Evolutionary conservation across 2,113 vertebrate genomes (phyloP), one percentile per base, ranked within the genome.

Genomic region (Otus sunia): DNA sequence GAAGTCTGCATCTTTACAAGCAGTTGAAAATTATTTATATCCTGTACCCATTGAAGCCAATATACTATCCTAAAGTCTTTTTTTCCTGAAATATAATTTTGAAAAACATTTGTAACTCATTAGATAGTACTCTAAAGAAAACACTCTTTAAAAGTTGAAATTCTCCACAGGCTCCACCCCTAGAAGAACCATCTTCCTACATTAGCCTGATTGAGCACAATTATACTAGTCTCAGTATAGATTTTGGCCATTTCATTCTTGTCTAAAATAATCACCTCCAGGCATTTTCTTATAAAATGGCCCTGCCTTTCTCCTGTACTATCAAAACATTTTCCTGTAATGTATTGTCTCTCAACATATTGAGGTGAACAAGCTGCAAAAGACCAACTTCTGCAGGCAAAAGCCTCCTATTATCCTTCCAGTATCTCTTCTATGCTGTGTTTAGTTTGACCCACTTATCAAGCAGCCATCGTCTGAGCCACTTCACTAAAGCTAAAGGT

Each of bases 401-500:
- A 86, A 87, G 56, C 68, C 49, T 91, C 39, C 56, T 78, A 2
- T 73, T 83, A 79, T 71, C 59, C 53, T 56, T 37, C 32, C 62
- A 29, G 39, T 82, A 60, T 81, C 87, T 92, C 58, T 69, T 49
- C 78, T 73, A 2, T 79, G 74, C 82, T 77, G 55, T 87, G 66
- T 92, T 86, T 90, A 76, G 85, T 90, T 94, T 95, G 85, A 95
- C 75, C 59, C 63, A 25, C 71, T 95, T 92, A 95, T 50, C 85
- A 74, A 88, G 55, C 59, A 93, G 74, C 53, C 75, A 74, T 85
- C 16, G 2, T 73, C 91, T 83, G 82, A 94, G 88, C 75, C 88
- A 69, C 83, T 92, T 90, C 75, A 69, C 82, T 83, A 23, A 87
- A 86, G 71, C 72, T 86, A 79, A 86, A 84, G 59, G 64, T 96